Base-by-base conservation (phyloP, 2,113 vertebrate species). In the Mola mola region DNA sequence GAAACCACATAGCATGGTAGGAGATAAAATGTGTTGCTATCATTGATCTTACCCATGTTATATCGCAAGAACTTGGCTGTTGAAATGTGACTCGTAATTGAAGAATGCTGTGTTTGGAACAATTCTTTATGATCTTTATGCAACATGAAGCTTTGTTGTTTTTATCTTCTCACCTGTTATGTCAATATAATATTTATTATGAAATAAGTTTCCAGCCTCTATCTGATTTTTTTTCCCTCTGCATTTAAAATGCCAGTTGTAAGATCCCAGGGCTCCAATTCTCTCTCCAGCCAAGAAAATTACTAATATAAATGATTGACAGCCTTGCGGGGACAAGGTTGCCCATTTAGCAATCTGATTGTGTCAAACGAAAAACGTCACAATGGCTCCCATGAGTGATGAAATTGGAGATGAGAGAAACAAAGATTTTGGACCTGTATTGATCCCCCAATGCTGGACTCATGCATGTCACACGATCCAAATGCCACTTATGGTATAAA, bases 401-500 rank as follows among this genome's bases (percentile, higher is more conserved):
- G 74, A 37, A 41, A 64, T 73, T 81, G 72, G 72, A 74, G 78
- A 88, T 75, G 51, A 78, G 63, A 83, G 60, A 85, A 84, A 85
- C 81, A 59, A 89, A 85, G 70, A 86, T 88, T 87, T 87, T 74
- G 73, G 69, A 55, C 20, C 56, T 60, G 42, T 68, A 90, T 92
- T 46, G 85, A 90, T 90, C 79, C 41, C 52, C 53, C 48, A 73
- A 70, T 72, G 58, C 78, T 83, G 81, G 84, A 82, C 83, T 91
- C 81, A 88, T 91, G 84, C 79, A 90, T 91, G 91, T 90, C 88
- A 88, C 81, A 90, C 80, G 71, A 72, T 84, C 66, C 77, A 87
- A 88, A 91, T 88, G 87, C 81, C 85, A 86, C 79, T 86, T 86
- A 65, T 49, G 40, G 66, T 69, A 85, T 84, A 82, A 88, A 79